Evolutionary conservation across 2,797 vertebrate genomes (phyloP).

Genomic region (Fratercula arctica): DNA sequence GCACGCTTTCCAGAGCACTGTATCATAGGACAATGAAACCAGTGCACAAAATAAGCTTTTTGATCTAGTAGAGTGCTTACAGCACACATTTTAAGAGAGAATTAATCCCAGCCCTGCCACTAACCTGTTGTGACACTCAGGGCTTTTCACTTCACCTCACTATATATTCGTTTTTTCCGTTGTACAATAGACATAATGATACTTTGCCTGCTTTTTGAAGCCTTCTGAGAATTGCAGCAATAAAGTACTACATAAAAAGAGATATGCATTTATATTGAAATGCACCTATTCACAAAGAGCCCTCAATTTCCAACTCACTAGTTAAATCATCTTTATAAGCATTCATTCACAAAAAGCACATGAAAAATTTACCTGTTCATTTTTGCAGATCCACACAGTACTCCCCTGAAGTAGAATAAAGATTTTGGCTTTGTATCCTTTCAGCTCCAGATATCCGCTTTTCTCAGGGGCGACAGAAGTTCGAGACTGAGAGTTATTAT

Average conservation of each 20-base stretch:
- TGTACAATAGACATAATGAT: slow-evolving; percentile 29
- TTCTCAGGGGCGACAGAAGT: slow-evolving; percentile 77
- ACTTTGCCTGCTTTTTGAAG: slow-evolving; percentile 24
- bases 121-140: slow-evolving; percentile 40
- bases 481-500: slow-evolving; percentile 72
- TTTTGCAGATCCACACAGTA: slow-evolving; percentile 95
- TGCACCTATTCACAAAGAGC: slow-evolving; percentile 31
- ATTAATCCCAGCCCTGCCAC: slow-evolving; percentile 36
- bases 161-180: background rate
- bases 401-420: slow-evolving; percentile 89
- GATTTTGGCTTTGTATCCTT: slow-evolving; percentile 93
- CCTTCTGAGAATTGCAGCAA: slow-evolving; percentile 22
- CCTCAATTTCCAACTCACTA: slow-evolving; percentile 14
- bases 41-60: background rate
- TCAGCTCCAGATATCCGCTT: slow-evolving; percentile 89
- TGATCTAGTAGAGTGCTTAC: slow-evolving; percentile 5
- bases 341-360: slow-evolving; percentile 25
- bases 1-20: background rate
- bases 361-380: slow-evolving; percentile 87
- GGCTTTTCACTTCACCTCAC: slow-evolving; percentile 44
- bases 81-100: slow-evolving; percentile 9
- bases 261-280: slow-evolving; percentile 56
- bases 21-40: background rate
- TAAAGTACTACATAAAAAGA: slow-evolving; percentile 16
- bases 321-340: slow-evolving; percentile 37